Conservation (phyloP, 2,113 vertebrate species). For the Sebastes fasciatus region DNA sequence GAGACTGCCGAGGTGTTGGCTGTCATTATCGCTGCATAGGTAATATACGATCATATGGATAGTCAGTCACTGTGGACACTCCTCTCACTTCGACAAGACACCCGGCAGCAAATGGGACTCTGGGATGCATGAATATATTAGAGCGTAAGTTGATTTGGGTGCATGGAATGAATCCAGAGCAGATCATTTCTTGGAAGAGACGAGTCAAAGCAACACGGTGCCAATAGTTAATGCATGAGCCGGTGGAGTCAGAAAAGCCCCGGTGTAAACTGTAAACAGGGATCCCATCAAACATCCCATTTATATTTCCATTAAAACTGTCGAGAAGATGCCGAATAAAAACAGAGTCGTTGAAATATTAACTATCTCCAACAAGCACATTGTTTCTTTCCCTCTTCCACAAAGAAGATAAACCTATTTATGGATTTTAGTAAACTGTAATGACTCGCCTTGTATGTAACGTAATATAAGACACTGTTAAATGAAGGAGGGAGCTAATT, state of each 20-base stretch:
- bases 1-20: neutral
- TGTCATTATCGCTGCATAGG: neutral
- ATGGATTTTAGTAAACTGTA: neutral
- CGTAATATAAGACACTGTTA: neutral
- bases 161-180: constrained; percentile 39
- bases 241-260: neutral
- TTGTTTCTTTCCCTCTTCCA: too few species aligned
- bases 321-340: neutral
- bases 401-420: neutral
- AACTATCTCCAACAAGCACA: neutral
- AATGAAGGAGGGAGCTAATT: constrained; percentile 12
- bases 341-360: constrained; percentile 6
- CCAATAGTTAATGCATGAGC: constrained; percentile 31
- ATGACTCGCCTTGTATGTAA: neutral
- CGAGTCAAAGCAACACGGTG: constrained; percentile 8
- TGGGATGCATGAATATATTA: constrained; percentile 21
- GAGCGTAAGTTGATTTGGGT: constrained; percentile 9
- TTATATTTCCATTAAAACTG: constrained; percentile 19
- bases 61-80: constrained; percentile 13
- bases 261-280: constrained; percentile 14
- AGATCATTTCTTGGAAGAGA: constrained; percentile 17
- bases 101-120: constrained; percentile 11
- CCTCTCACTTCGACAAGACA: constrained; percentile 19
- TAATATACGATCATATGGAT: constrained; percentile 32
- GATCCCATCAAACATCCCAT: constrained; percentile 2